Evolutionary conservation across 2,888 invertebrate species (phyloP), one percentile per base, ranked within the genome.

Genomic region (Thumatha senex): DNA sequence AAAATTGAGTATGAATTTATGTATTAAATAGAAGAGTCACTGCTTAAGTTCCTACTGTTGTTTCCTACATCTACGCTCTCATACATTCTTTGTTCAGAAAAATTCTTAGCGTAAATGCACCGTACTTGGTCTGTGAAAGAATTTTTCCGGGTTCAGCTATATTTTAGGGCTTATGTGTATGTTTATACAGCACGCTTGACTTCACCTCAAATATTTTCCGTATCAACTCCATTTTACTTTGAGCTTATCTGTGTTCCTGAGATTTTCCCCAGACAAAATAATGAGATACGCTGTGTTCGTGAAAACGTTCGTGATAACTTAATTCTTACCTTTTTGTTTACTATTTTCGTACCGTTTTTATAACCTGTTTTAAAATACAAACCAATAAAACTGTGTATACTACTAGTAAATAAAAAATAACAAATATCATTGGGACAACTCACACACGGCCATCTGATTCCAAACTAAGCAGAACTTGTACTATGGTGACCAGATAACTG

Each of bases 181-280:
- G 77, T 76, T 80, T 79, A 79, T 76, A 73, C 66, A 68, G 72
- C 70, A 62, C 71, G 61, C 67, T 64, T 58, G 70, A 74, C 65
- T 77, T 72, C 75, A 78, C 80, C 78, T 78, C 69, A 67, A 69
- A 76, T 80, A 83, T 84, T 84, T 77, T 81, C 65, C 80, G 78
- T 81, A 86, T 80, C 78, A 82, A 85, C 82, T 85, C 77, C 79
- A 84, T 84, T 86, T 84, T 84, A 83, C 81, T 82, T 79, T 80
- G 72, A 72, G 76, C 78, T 78, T 76, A 80, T 79, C 80, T 80
- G 78, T 77, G 78, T 77, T 71, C 64, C 63, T 64, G 73, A 77
- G 76, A 73, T 74, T 77, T 76, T 82, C 71, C 68, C 63, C 68
- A 74, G 78, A 82, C 74, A 82, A 82, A 82, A 24, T 24, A 24